Percentiles rank a stretch among this genome's conserved stretches.
Evolutionary conservation across 1,140 invertebrate genomes (phyloP).

Genomic region (Dendroctonus valens): DNA sequence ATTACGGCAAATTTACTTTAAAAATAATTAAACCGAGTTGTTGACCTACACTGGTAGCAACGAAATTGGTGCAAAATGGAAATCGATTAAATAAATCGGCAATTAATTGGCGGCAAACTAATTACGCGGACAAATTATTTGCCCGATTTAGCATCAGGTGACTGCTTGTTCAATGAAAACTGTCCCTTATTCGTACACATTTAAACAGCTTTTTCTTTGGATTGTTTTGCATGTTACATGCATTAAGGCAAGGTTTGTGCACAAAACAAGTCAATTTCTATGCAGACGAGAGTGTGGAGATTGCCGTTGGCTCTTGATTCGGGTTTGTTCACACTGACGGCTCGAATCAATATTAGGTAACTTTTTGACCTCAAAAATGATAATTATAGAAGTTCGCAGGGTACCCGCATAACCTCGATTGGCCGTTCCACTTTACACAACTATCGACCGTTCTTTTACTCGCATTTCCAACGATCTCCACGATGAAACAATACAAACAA

Average conservation of each 20-base stretch:
- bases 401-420: constrained; percentile 24
- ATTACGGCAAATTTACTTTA: too few relatives aligned
- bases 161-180: background rate
- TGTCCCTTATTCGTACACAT: background rate
- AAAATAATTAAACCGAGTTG: too few relatives aligned
- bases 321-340: background rate
- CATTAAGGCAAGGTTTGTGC: constrained; percentile 3
- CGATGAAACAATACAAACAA: constrained; percentile 20
- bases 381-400: background rate
- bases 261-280: constrained; percentile 14
- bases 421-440: constrained; percentile 22
- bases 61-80: background rate
- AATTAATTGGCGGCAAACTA: background rate
- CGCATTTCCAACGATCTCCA: constrained; percentile 20
- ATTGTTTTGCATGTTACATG: constrained; percentile 2
- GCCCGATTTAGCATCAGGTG: background rate
- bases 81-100: background rate
- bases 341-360: background rate
- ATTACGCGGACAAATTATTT: background rate
- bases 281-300: background rate
- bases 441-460: constrained; percentile 23
- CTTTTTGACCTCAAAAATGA: background rate
- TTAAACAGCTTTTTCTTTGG: background rate
- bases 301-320: constrained; percentile 7
- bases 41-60: background rate